Conservation (phyloP, 37 sponge, comb jelly and placozoan genomes). For the Geodia barretti region DNA sequence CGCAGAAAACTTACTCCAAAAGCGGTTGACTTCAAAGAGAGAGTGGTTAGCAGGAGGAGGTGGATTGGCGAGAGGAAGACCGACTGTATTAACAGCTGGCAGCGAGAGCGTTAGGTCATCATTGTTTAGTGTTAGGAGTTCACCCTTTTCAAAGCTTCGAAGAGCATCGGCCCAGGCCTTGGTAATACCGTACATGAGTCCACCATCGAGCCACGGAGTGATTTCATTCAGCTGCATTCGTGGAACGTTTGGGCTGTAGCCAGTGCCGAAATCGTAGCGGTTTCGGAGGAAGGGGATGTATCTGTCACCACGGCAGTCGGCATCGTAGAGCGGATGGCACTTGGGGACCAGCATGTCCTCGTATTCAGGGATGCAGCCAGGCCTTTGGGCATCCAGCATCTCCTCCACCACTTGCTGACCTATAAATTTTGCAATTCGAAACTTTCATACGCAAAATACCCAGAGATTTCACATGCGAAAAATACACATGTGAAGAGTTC, state of each 20-base stretch:
- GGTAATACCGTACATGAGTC: slow-evolving; percentile 87
- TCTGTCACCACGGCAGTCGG: slow-evolving; percentile 66
- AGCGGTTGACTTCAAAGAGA: slow-evolving; percentile 78
- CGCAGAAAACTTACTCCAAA: slow-evolving; percentile 79
- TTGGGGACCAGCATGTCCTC: slow-evolving; percentile 84
- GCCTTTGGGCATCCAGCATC: slow-evolving; percentile 85
- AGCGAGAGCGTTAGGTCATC: too few species aligned
- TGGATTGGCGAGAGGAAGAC: slow-evolving; percentile 90
- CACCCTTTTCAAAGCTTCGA: slow-evolving; percentile 51
- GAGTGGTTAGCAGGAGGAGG: slow-evolving; percentile 82
- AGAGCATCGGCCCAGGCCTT: slow-evolving; percentile 97
- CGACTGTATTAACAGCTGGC: slow-evolving; percentile 44
- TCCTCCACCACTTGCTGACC: slow-evolving; percentile 97
- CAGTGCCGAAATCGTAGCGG: slow-evolving; percentile 84
- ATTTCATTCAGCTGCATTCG: slow-evolving; percentile 96
- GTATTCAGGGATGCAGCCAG: slow-evolving; percentile 94
- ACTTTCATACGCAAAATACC: neutral
- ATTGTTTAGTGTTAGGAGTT: slow-evolving; percentile 37
- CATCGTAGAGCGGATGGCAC: slow-evolving; percentile 83
- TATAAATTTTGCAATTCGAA: slow-evolving; percentile 3
- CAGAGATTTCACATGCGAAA: neutral
- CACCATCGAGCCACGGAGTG: slow-evolving; percentile 95
- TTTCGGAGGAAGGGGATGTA: slow-evolving; percentile 82
- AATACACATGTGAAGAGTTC: neutral
- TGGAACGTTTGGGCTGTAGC: slow-evolving; percentile 85